Percentiles rank a stretch among this genome's conserved stretches.
phyloP scores from a whole-genome alignment of 2,113 vertebrate genomes.

The Machaerirhynchus nigripectus region DNA sequence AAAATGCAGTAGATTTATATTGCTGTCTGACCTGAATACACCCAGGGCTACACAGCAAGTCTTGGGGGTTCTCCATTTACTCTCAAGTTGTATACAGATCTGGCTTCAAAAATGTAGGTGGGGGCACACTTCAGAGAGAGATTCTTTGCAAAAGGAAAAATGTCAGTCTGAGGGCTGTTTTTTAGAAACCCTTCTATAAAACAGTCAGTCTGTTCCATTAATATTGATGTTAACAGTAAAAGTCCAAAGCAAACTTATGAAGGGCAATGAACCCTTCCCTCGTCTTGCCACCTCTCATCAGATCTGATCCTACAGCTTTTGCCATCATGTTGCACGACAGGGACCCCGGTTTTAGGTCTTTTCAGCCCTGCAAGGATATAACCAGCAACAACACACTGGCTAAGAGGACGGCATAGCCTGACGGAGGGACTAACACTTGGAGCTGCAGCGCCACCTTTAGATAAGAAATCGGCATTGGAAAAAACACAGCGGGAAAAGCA shows the following conservation, averaged over 20 bases:
- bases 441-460: constrained; percentile 31
- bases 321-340: no score
- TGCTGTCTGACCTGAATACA: neutral
- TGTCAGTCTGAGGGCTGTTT: neutral
- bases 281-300: neutral
- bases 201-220: neutral
- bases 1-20: neutral
- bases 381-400: neutral
- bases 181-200: neutral
- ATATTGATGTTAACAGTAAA: neutral
- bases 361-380: neutral
- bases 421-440: neutral
- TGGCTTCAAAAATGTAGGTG: neutral
- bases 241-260: neutral
- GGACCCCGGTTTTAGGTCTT: neutral
- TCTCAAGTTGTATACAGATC: neutral
- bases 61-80: neutral
- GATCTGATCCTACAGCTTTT: neutral
- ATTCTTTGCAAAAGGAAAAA: neutral
- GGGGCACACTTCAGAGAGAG: neutral
- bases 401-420: neutral
- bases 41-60: neutral
- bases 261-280: neutral
- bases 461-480: neutral
- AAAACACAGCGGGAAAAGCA: neutral